Base-by-base conservation (phyloP, 1,140 invertebrate species). In the Temnothorax longispinosus region DNA sequence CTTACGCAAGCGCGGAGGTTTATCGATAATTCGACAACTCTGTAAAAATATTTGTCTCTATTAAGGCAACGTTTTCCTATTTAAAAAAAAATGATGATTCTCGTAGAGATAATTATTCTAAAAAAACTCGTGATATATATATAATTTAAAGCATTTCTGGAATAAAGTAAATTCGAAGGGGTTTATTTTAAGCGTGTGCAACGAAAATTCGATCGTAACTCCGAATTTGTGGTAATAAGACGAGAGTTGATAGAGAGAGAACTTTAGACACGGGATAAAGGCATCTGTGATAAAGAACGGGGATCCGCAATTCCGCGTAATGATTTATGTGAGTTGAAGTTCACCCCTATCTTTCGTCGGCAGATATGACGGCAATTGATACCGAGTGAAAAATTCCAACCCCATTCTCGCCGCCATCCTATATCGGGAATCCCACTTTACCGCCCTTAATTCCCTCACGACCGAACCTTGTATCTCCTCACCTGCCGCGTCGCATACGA, bases 401-500 rank as follows among this genome's bases (percentile, higher is more conserved):
- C 38, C 10, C 18, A 82, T 84, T 84, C 41, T 74, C 27, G 52
- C 41, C 47, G 64, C 27, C 21, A 18, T 18, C 21, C 21, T 47
- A 60, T 50, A 60, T 62, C 54, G 44, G 27, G n/a, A 72, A 75
- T 84, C 32, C 54, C 54, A 62, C 47, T 76, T 81, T 60, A 38
- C 41, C 54, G 41, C 27, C 69, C 80, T 75, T 84, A 75, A 84
- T 75, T 84, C 69, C 32, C 27, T 60, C 80, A 58, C 41, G 56
- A 62, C 21, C 54, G 27, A 84, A 74, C 18, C 44, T 84, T 75
- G 56, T 60, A 74, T 89, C 77, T 78, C 27, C 71, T 87, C 71
- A 80, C 74, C 52, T 78, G 65, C 18, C 38, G 41, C 21, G 77
- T 41, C 74, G 89, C 88, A 89, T 90, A 89, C 78, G 60, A 90